Base-by-base conservation (phyloP, 2,888 invertebrate genomes). In the Andrena bucephala region DNA sequence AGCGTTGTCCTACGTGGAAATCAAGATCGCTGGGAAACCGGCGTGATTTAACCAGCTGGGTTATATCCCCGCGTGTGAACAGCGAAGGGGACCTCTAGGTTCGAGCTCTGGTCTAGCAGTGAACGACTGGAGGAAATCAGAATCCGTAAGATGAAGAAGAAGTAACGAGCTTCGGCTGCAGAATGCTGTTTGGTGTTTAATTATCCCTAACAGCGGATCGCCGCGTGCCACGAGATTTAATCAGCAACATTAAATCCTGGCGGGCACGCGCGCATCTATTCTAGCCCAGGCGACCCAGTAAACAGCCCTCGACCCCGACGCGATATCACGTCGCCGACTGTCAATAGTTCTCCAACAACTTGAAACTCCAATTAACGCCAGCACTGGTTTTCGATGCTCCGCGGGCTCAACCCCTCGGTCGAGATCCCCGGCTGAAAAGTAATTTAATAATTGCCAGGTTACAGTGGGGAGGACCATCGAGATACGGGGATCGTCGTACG, bases 291-390 rank as follows among this genome's bases (percentile, higher is more conserved):
- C 60, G 60, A 60, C 60, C 70, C 70, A 31, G 70, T 70, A 70
- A 70, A 60, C 59, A 60, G 48, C 59, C 20, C 57, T 7, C 54
- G 27, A 27, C 36, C 20, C 5, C 65, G 52, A 54, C 63, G 52
- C 73, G 66, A 57, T 52, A 66, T 52, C 42, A 66, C 66, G 31
- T 29, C 65, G 77, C 57, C 27, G 57, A 48, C 65, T 77, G 65
- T 76, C 77, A 66, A 77, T 78, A 77, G 78, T 78, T 78, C 78
- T 33, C 77, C 50, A 78, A 68, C 77, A 76, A 78, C 77, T 77
- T 77, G 68, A 78, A 78, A 78, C 78, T 77, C 42, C 78, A 68
- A 77, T 78, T 68, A 76, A 77, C 57, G 36, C 29, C 36, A n/a
- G 33, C 50, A 36, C 33, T 33, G 77, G 42, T 50, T 65, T 59